Conservation (phyloP, 2,888 invertebrate genomes). For the Nomada fucata region DNA sequence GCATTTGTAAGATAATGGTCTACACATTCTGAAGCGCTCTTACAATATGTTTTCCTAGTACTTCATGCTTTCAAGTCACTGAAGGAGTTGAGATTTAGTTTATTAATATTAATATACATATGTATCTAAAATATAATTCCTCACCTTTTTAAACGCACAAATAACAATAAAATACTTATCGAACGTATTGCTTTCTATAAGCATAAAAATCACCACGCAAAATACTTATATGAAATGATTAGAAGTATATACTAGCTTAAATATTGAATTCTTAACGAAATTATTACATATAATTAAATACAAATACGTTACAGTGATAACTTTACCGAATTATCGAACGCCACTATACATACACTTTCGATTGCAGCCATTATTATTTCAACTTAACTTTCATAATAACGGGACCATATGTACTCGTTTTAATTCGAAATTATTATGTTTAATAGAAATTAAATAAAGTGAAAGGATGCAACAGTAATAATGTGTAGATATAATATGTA, state of each 20-base stretch:
- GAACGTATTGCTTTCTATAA: no score
- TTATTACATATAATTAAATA: slow-evolving; percentile 3
- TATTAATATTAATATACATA: slow-evolving; percentile 10
- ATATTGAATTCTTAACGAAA: not conserved
- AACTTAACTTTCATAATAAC: not conserved
- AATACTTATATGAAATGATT: no score
- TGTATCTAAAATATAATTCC: not conserved
- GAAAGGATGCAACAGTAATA: no score
- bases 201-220: no score
- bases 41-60: slow-evolving; percentile 29
- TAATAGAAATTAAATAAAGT: not conserved
- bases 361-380: not conserved
- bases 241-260: no score
- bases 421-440: not conserved
- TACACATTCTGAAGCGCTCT: not conserved
- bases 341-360: not conserved
- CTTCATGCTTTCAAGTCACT: slow-evolving; percentile 39
- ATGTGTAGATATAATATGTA: not conserved
- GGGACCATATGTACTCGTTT: not conserved
- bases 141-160: not conserved
- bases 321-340: not conserved
- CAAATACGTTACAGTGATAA: not conserved
- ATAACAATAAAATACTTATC: not conserved
- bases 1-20: no score
- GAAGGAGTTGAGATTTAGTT: slow-evolving; percentile 26